Evolutionary conservation across 2,888 invertebrate genomes (phyloP), one percentile per base, ranked within the genome.

Genomic region (Tanytarsus gracilentus): DNA sequence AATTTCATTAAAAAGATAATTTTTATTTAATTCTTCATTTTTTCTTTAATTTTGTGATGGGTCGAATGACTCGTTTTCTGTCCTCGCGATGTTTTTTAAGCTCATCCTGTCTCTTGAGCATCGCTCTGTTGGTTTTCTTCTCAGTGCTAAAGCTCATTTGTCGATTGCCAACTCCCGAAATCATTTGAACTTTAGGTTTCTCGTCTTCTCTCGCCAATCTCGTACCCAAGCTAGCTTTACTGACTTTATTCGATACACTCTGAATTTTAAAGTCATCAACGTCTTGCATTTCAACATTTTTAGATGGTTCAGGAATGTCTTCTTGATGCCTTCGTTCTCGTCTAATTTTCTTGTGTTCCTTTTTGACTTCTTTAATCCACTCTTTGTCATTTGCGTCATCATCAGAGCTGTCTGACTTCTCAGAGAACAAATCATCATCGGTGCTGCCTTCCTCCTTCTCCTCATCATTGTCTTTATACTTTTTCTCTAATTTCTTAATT

Each of bases 381-480:
- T 82, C 79, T 63, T 82, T 81, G 59, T 90, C 88, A 69, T 92
- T 91, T 65, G 91, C 92, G 1, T 91, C 89, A 62, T 80, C 79
- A 23, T 78, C 77, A 66, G 76, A 73, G 39, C 75, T 73, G 62
- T 74, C 74, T 70, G 76, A 66, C 61, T 70, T 67, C 58, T 65
- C 63, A 44, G 65, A 64, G 64, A 71, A 72, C n/a, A 74, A 67
- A 67, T 75, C 71, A 61, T 74, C 72, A 67, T 74, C 74, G 40
- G 72, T 72, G 55, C 61, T 64, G 0, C 67, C 63, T 61, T 70
- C 66, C 3, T 66, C 68, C 62, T 73, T 71, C n/a, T 71, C 70
- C 33, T 75, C 69, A 23, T 78, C 79, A 69, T 79, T 75, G 68
- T 78, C 75, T 63, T 75, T 72, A 9, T 78, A 69, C 63, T 79